These are phyloP conservation scores for Molossus molossus DNA, from an alignment of 2,797 vertebrate genomes.

Conservation along the genomic window DNA sequence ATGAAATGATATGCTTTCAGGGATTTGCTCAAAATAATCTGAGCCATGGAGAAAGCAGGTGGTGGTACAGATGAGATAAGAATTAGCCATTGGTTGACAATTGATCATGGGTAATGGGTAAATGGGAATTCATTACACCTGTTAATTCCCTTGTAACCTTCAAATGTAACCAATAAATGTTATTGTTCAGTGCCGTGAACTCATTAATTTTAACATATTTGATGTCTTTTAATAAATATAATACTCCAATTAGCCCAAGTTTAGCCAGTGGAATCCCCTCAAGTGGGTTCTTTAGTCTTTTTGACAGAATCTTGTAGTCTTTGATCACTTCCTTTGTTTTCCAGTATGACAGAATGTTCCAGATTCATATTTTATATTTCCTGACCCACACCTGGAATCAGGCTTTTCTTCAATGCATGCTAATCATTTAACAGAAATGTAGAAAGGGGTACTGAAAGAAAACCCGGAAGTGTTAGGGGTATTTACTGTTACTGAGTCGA, in stretches of 20 bases:
- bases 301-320: background rate
- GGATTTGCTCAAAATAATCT: constrained; percentile 59
- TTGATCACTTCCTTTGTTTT: constrained; percentile 1
- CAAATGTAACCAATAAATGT: constrained; percentile 15
- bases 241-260: background rate
- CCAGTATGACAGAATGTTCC: background rate
- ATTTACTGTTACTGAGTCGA: background rate
- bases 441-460: background rate
- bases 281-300: constrained; percentile 6
- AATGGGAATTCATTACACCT: background rate
- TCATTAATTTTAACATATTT: constrained; percentile 46
- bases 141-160: background rate
- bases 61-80: background rate
- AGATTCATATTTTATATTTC: constrained; percentile 44
- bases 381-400: background rate
- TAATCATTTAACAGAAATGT: background rate
- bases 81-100: background rate
- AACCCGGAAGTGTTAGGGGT: background rate
- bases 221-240: background rate
- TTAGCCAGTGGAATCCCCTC: background rate
- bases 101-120: background rate
- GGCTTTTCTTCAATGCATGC: background rate
- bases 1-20: constrained; percentile 19
- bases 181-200: background rate
- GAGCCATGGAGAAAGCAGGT: background rate